A percentile compares a stretch with the other conserved stretches of the same genome.
Conservation (phyloP, 2,797 vertebrate genomes). For the Lagocephalus sceleratus region DNA sequence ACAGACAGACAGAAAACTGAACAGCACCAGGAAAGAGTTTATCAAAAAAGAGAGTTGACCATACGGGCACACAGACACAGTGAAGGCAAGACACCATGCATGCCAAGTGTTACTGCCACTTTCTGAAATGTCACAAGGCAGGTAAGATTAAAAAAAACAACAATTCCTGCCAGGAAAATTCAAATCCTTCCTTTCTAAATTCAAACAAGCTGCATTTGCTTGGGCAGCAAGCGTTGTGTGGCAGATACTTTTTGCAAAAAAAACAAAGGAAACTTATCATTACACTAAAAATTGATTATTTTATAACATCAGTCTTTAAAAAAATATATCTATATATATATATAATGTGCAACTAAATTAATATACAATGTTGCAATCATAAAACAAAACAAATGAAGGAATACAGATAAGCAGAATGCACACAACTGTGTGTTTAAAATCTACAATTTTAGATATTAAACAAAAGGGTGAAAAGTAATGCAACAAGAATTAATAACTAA, state of each 20-base stretch:
- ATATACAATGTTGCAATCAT: conserved; percentile 13
- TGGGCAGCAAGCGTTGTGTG: neutral
- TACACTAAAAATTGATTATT: too few relatives aligned
- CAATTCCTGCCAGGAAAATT: neutral
- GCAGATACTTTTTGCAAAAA: neutral
- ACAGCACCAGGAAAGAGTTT: conserved; percentile 14
- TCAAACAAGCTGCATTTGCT: neutral
- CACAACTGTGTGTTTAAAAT: conserved; percentile 21
- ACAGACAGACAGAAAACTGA: neutral
- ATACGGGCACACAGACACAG: conserved; percentile 19
- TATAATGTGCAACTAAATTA: too few relatives aligned
- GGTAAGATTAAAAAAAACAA: conserved; percentile 30
- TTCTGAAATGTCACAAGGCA: conserved; percentile 32
- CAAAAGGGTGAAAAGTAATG: neutral
- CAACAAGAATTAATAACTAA: conserved; percentile 35
- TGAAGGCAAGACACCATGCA: conserved; percentile 7
- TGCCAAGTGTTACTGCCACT: conserved; percentile 38
- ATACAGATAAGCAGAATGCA: conserved; percentile 5
- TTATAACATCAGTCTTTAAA: too few relatives aligned
- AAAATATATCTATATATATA: too few relatives aligned
- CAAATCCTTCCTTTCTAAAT: neutral
- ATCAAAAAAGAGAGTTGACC: conserved; percentile 17
- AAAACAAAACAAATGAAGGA: conserved; percentile 39
- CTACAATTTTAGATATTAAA: conserved; percentile 17
- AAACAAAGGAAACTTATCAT: neutral